phyloP scores from a whole-genome alignment of 2,797 vertebrate genomes.

The Trachurus trachurus region DNA sequence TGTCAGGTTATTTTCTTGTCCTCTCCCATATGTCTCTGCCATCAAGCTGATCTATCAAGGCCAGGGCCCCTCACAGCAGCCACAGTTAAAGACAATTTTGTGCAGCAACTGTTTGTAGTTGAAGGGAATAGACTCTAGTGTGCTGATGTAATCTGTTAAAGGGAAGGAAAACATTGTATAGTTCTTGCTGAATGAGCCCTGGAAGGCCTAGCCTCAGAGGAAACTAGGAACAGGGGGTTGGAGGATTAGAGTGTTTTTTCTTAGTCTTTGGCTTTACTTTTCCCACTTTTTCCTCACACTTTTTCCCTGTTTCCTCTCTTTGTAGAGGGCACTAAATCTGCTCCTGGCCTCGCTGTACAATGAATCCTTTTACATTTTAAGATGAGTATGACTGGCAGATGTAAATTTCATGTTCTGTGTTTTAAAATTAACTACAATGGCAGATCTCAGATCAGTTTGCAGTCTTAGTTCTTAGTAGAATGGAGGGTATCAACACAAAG shows the following conservation, averaged over 20 bases:
- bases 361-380: slow-evolving; percentile 43
- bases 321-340: slow-evolving; percentile 50
- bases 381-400: slow-evolving; percentile 48
- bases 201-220: slow-evolving; percentile 68
- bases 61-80: slow-evolving; percentile 50
- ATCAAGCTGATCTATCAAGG: slow-evolving; percentile 44
- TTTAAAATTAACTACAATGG: slow-evolving; percentile 35
- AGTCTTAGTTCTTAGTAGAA: slow-evolving; percentile 8
- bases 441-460: slow-evolving; percentile 29
- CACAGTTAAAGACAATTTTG: slow-evolving; percentile 60
- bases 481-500: slow-evolving; percentile 27
- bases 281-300: slow-evolving; percentile 44
- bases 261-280: slow-evolving; percentile 58
- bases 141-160: slow-evolving; percentile 81
- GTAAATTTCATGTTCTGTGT: slow-evolving; percentile 29
- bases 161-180: slow-evolving; percentile 78
- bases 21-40: slow-evolving; percentile 35
- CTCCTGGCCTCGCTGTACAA: slow-evolving; percentile 51
- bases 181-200: slow-evolving; percentile 77
- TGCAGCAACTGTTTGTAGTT: slow-evolving; percentile 64
- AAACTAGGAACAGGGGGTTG: slow-evolving; percentile 67
- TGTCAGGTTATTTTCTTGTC: slow-evolving; percentile 6
- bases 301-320: slow-evolving; percentile 53
- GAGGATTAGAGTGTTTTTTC: slow-evolving; percentile 59
- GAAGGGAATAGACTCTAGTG: slow-evolving; percentile 54